Evolutionary conservation across 2,888 invertebrate genomes (phyloP), one percentile per base, ranked within the genome.

Genomic region (Phyto melanocephala): DNA sequence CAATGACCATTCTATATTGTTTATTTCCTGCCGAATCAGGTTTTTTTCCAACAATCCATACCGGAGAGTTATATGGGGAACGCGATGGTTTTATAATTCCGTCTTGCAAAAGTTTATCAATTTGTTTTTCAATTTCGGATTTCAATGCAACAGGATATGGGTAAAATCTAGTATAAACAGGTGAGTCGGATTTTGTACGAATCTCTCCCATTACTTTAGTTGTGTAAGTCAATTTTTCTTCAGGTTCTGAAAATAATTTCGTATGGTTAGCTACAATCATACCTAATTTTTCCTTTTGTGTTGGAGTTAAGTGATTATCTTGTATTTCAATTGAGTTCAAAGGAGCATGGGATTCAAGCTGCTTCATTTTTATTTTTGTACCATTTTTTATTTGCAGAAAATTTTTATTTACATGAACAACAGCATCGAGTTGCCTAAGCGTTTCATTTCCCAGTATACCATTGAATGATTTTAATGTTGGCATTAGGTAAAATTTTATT

Each of bases 361-460:
- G 65, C n/a, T 50, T 67, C 15, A 52, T 52, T n/a, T 40, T 67
- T 22, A 56, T 42, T 15, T 28, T 68, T n/a, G 28, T 13, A 54
- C 28, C 54, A 42, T 68, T 68, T 50, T 28, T 68, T 68, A 68
- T 54, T 42, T 56, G 54, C 11, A 56, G 1, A 28, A 70, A 42
- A 13, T 54, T 56, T 15, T 70, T n/a, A 37, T 22, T 28, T 42
- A 15, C 6, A 40, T 70, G 15, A 42, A 70, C 11, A 70, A 56
- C 56, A 13, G 62, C 47, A 11, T 35, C 50, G 20, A 65, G 20
- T 22, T 72, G 17, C 37, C 13, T 60, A 7, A 72, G 20, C 24
- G 72, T 50, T 7, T 60, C 50, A 15, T 62, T 72, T 11, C 72
- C 72, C 22, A 72, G 52, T n/a, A 72, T 72, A 5, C 72, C 62